Conservation (phyloP, 2,797 vertebrate genomes). For the Oryzias dopingdopingensis region DNA sequence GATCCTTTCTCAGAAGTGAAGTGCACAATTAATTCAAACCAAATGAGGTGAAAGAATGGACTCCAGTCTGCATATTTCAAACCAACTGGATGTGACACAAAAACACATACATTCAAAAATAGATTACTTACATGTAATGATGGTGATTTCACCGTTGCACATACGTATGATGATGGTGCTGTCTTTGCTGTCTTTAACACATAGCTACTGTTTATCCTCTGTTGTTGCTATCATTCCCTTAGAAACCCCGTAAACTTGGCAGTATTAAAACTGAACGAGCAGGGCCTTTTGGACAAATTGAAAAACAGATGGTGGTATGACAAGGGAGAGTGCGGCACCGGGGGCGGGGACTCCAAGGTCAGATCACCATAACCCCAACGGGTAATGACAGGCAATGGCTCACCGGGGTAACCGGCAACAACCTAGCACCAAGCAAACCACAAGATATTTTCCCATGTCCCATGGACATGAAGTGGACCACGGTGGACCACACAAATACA, state of each 20-base stretch:
- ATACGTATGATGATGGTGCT: slow-evolving; percentile 35
- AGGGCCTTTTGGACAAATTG: slow-evolving; percentile 99
- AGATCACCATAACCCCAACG: slow-evolving; percentile 82
- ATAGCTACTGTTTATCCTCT: slow-evolving; percentile 85
- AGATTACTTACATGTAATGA: too few relatives aligned
- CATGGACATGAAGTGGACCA: too few relatives aligned
- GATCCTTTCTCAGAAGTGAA: too few relatives aligned
- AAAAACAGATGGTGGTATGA: slow-evolving; percentile 99
- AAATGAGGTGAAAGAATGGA: too few relatives aligned
- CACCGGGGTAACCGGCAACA: slow-evolving; percentile 92
- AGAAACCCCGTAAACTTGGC: slow-evolving; percentile 99
- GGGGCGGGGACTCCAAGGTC: slow-evolving; percentile 99
- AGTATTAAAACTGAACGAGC: slow-evolving; percentile 99
- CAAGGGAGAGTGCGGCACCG: slow-evolving; percentile 99
- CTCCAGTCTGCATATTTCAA: too few relatives aligned
- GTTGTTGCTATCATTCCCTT: slow-evolving; percentile 79
- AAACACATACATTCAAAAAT: too few relatives aligned
- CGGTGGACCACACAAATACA: too few relatives aligned
- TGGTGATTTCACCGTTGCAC: background rate
- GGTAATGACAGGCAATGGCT: slow-evolving; percentile 82
- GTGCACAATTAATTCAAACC: too few relatives aligned
- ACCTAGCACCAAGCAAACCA: slow-evolving; percentile 8
- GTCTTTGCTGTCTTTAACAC: slow-evolving; percentile 54
- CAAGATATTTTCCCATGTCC: too few relatives aligned
- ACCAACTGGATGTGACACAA: too few relatives aligned